Percentiles rank a stretch among this genome's conserved stretches.
Evolutionary conservation across 2,797 vertebrate species (phyloP).

Genomic region (Hozukius guyotensis): DNA sequence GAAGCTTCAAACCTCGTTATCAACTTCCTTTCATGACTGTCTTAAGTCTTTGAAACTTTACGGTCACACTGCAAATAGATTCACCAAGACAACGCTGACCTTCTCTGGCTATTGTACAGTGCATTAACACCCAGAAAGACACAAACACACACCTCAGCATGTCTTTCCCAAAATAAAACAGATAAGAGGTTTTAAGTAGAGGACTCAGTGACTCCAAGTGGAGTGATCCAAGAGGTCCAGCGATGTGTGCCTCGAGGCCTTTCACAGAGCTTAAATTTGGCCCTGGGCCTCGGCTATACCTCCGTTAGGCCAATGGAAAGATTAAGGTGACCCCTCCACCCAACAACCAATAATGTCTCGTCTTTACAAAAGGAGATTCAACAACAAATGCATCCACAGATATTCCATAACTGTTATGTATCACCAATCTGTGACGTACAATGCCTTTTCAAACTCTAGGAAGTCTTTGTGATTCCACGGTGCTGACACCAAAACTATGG

Average conservation of each 20-base stretch:
- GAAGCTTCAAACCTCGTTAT: slow-evolving; percentile 8
- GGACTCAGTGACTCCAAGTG: slow-evolving; percentile 10
- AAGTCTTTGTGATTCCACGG: neutral
- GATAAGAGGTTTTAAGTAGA: slow-evolving; percentile 44
- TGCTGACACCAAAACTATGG: neutral
- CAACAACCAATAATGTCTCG: neutral
- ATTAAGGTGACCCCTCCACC: neutral
- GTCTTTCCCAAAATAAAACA: slow-evolving; percentile 52
- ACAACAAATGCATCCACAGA: neutral
- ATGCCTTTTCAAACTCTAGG: neutral
- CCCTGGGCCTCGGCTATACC: neutral
- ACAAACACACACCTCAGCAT: slow-evolving; percentile 13
- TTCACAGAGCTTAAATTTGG: slow-evolving; percentile 10
- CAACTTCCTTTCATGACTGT: neutral
- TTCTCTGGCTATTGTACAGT: slow-evolving; percentile 14
- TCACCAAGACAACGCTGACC: slow-evolving; percentile 18
- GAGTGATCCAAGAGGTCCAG: slow-evolving; percentile 6
- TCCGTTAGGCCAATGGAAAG: neutral
- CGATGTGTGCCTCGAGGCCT: neutral
- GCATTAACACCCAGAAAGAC: slow-evolving; percentile 14
- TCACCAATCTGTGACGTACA: neutral
- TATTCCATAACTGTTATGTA: neutral
- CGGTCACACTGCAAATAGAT: slow-evolving; percentile 37
- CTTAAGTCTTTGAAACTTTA: slow-evolving; percentile 37
- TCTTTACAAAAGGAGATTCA: neutral